Evolutionary conservation across 2,797 vertebrate genomes (phyloP).

Genomic region (Echeneis naucrates): DNA sequence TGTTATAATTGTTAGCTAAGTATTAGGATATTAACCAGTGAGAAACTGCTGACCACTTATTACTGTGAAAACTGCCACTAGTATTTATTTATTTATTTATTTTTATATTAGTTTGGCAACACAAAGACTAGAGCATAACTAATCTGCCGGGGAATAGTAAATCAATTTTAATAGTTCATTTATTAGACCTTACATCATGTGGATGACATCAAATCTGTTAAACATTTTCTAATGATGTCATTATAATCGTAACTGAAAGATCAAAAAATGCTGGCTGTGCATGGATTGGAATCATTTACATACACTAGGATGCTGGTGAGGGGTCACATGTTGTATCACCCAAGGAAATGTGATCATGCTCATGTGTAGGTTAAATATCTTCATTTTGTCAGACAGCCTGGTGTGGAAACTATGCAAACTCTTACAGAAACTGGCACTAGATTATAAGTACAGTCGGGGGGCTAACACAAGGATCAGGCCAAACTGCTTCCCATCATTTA

Average conservation of each 20-base stretch:
- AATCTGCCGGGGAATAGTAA: neutral
- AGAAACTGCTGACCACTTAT: neutral
- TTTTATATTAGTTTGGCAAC: too few relatives aligned
- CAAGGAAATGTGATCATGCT: neutral
- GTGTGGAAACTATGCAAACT: neutral
- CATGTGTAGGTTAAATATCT: neutral
- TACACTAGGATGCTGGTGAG: neutral
- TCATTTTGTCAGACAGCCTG: neutral
- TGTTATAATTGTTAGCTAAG: neutral
- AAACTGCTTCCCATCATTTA: conserved; percentile 29
- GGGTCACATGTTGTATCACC: neutral
- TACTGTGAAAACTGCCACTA: too few relatives aligned
- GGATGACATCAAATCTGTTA: neutral
- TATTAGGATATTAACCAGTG: too few relatives aligned
- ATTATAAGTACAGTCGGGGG: neutral
- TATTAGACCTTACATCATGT: neutral
- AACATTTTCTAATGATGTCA: neutral
- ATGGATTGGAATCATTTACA: neutral
- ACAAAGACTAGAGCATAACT: neutral
- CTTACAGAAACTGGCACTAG: neutral
- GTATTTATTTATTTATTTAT: too few relatives aligned
- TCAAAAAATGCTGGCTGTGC: neutral
- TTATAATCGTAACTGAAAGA: neutral
- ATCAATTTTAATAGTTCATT: neutral
- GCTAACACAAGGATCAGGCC: conserved; percentile 27